Base-by-base conservation (phyloP, 2,888 invertebrate species). In the Linnaemya vulpina region DNA sequence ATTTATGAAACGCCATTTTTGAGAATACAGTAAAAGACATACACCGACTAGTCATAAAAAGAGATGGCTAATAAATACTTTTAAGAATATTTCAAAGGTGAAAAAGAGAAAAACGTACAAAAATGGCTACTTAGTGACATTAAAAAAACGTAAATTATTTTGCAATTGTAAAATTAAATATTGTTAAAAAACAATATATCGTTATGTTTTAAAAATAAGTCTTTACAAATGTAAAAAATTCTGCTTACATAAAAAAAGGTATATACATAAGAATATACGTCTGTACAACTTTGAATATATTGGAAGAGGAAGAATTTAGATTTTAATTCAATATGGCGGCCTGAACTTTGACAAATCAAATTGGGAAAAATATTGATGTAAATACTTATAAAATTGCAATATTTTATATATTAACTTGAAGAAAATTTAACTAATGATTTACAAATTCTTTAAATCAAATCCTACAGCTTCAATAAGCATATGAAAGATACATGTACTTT, bases 321-420 rank as follows among this genome's bases (percentile, higher is more conserved):
- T 43, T 55, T 80, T 77, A 55, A 78, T 83, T 78, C 85, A 85
- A 85, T 83, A 85, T 85, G 85, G 85, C 85, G 85, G 78, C 75
- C 71, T 76, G 85, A 85, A 83, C 78, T 85, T 85, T 85, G 85
- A 83, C 78, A 85, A 82, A 51, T 85, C 70, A 60, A 85, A 83
- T 85, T 75, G 71, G 65, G 30, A 63, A 82, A 71, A 60, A 46
- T 73, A 76, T 60, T 80, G 55, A 78, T 30, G n/a, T 67, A 74
- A 60, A n/a, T 65, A 79, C 35, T 13, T 35, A 17, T 49, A 35
- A 15, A 62, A 62, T 73, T 30, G 13, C 30, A 55, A n/a, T 67
- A 40, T 43, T 65, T 65, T 74, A 40, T 43, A 17, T 46, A 46
- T 20, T 60, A 60, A 62, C 40, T 62, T 25, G 3, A 75, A 30